phyloP scores from a whole-genome alignment of 2,113 vertebrate species.

The Zootoca vivipara region DNA sequence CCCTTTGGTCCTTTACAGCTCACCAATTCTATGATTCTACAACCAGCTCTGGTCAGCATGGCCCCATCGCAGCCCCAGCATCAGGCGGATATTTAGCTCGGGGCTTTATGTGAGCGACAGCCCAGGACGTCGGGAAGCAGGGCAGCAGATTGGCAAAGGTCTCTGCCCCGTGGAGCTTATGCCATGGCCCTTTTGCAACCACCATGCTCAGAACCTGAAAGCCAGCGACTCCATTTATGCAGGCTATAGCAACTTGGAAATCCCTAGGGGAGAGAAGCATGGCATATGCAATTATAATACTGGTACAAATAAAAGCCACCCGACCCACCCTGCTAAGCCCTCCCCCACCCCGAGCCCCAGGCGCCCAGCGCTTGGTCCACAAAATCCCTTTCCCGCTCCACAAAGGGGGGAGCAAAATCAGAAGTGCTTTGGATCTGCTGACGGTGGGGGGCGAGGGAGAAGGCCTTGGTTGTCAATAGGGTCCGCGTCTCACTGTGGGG shows the following conservation, averaged over 20 bases:
- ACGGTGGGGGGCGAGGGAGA: neutral
- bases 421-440: neutral
- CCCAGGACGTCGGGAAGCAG: no score
- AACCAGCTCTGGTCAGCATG: no score
- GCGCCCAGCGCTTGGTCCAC: constrained; percentile 24
- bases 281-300: constrained; percentile 84
- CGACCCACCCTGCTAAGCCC: neutral
- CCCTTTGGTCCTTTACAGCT: no score
- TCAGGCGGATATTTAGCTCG: no score
- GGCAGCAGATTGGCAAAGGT: no score
- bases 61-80: no score
- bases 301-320: constrained; percentile 64
- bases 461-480: neutral
- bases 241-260: constrained; percentile 73
- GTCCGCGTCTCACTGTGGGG: constrained; percentile 8
- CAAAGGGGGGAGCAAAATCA: neutral
- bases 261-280: constrained; percentile 84
- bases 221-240: constrained; percentile 76
- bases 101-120: no score
- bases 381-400: neutral
- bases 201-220: constrained; percentile 58
- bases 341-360: neutral
- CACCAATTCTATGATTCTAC: no score
- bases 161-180: neutral
- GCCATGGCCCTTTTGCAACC: neutral